A percentile compares a stretch with the other conserved stretches of the same genome.
These are phyloP conservation scores for Hipposideros armiger DNA, from an alignment of 2,113 vertebrate species.

Conservation along the genomic window DNA sequence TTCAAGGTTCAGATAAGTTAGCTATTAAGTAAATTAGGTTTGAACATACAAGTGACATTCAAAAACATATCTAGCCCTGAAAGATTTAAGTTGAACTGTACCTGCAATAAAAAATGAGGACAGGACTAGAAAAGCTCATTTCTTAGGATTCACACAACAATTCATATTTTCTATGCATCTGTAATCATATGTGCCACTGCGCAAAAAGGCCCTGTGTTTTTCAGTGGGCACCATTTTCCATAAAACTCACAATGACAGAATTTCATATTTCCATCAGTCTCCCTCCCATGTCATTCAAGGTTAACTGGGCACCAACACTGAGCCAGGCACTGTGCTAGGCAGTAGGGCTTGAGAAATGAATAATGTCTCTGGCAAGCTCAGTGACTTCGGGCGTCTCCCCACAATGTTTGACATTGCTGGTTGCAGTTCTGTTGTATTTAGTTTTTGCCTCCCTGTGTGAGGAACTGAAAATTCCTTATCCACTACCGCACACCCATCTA, in stretches of 20 bases:
- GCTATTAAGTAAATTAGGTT: conserved; percentile 77
- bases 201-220: conserved; percentile 50
- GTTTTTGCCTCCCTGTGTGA: neutral
- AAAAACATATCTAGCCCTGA: conserved; percentile 76
- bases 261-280: conserved; percentile 6
- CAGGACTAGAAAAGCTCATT: conserved; percentile 65
- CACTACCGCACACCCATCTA: neutral
- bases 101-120: conserved; percentile 64
- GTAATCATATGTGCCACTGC: conserved; percentile 41
- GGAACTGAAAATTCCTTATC: neutral
- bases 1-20: conserved; percentile 72
- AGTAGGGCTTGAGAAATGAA: neutral
- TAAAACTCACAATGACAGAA: conserved; percentile 37
- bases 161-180: conserved; percentile 63
- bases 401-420: neutral
- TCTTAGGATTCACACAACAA: conserved; percentile 61
- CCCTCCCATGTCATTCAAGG: neutral
- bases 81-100: conserved; percentile 64
- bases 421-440: neutral
- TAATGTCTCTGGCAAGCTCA: neutral
- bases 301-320: neutral
- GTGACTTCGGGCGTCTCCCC: neutral
- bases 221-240: neutral
- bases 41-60: conserved; percentile 79
- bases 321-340: neutral